phyloP scores from a whole-genome alignment of 2,888 invertebrate species.

The Ethmia dodecea region DNA sequence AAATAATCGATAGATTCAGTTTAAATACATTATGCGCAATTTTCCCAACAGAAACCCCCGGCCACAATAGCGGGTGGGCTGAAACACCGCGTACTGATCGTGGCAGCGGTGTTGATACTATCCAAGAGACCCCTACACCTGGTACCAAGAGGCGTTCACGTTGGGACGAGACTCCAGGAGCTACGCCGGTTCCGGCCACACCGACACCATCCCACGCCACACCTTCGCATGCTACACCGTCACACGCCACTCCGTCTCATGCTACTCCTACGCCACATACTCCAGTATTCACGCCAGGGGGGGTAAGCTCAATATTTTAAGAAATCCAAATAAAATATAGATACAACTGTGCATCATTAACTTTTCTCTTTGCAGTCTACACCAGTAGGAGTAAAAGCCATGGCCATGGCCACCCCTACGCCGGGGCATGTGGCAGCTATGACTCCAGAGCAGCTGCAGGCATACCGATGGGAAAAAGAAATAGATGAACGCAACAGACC shows the following conservation, averaged over 20 bases:
- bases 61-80: constrained; percentile 98
- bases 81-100: constrained; percentile 98
- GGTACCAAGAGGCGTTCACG: constrained; percentile 96
- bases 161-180: constrained; percentile 98
- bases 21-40: no score
- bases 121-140: constrained; percentile 96
- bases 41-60: constrained; percentile 95
- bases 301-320: constrained; percentile 66
- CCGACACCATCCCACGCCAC: constrained; percentile 85
- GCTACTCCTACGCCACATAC: constrained; percentile 81
- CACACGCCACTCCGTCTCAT: constrained; percentile 84
- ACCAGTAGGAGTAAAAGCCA: constrained; percentile 95
- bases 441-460: constrained; percentile 99
- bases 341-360: no score
- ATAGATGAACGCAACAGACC: constrained; percentile 99
- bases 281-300: constrained; percentile 87
- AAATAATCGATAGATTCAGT: no score
- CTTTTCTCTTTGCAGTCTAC: constrained; percentile 70
- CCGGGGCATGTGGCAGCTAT: constrained; percentile 97
- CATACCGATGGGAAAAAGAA: constrained; percentile 98
- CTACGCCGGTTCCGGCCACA: constrained; percentile 84
- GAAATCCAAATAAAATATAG: no score
- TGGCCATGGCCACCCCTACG: constrained; percentile 99
- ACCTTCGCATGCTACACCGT: constrained; percentile 84
- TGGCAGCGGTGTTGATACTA: constrained; percentile 84